Evolutionary conservation across 2,797 vertebrate species (phyloP).

Genomic region (Emys orbicularis): DNA sequence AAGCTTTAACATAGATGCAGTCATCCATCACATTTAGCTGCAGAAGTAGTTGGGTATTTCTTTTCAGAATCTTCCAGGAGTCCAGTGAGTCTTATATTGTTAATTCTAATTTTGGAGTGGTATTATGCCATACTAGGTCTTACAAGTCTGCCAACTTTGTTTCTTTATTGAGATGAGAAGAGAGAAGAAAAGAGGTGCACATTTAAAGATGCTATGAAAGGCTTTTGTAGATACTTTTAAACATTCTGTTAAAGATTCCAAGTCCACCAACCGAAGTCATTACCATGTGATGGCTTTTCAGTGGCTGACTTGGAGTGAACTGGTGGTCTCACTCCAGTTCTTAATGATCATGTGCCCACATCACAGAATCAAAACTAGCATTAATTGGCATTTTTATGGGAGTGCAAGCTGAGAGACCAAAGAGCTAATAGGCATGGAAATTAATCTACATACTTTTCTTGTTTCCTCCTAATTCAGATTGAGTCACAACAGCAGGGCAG

Average conservation of each 20-base stretch:
- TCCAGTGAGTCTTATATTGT: not conserved
- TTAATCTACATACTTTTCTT: not conserved
- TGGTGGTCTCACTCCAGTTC: not conserved
- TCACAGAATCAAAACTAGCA: not conserved
- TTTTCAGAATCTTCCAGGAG: not conserved
- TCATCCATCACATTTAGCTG: conserved; percentile 13
- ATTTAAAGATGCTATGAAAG: not conserved
- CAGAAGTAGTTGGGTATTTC: conserved; percentile 19
- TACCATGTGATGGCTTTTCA: not conserved
- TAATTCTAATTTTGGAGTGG: not conserved
- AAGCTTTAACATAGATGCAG: not conserved
- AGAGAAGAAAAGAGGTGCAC: not conserved
- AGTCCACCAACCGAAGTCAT: not conserved
- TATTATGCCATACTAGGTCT: not conserved
- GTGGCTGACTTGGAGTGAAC: not conserved
- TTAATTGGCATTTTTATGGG: not conserved
- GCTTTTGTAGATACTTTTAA: not conserved
- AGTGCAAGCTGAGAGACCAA: not conserved
- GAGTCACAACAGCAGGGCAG: not conserved
- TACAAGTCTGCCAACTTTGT: not conserved
- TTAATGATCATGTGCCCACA: not conserved
- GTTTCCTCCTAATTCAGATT: not conserved
- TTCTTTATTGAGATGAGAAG: not conserved
- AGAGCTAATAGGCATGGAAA: not conserved
- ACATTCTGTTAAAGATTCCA: not conserved